These are phyloP conservation scores for Pseudomyrmex concolor DNA, from an alignment of 1,140 invertebrate species.

Conservation along the genomic window DNA sequence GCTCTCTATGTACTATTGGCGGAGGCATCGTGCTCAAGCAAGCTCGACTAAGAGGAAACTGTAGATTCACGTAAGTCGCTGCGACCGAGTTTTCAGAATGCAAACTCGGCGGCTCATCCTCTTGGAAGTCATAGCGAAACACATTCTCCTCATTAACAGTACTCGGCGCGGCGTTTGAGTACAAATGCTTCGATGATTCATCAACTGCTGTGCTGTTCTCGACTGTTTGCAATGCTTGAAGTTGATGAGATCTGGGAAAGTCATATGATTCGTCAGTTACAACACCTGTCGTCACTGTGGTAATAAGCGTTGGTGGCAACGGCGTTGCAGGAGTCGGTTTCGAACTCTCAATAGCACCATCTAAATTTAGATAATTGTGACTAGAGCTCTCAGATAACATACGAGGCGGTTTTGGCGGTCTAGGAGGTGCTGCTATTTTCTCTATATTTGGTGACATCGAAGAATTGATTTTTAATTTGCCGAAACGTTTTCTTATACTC, in stretches of 20 bases:
- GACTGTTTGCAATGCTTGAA: conserved; percentile 72
- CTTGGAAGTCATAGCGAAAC: conserved; percentile 87
- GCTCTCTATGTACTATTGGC: conserved; percentile 87
- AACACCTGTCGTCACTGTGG: conserved; percentile 70
- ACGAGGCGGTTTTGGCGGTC: conserved; percentile 91
- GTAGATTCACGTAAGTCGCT: conserved; percentile 86
- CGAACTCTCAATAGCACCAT: conserved; percentile 81
- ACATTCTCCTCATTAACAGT: conserved; percentile 86
- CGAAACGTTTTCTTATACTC: conserved; percentile 86
- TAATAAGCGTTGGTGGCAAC: conserved; percentile 76
- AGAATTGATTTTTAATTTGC: conserved; percentile 84
- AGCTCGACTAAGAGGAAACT: conserved; percentile 85
- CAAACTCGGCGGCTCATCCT: conserved; percentile 86
- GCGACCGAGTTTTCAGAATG: conserved; percentile 85
- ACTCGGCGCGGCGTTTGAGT: conserved; percentile 89
- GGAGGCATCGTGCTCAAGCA: conserved; percentile 84
- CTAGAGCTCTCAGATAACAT: conserved; percentile 83
- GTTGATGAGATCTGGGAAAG: conserved; percentile 89
- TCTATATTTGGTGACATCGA: conserved; percentile 69
- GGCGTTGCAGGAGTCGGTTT: conserved; percentile 81
- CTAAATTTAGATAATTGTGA: conserved; percentile 86
- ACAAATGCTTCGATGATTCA: conserved; percentile 86
- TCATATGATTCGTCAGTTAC: conserved; percentile 89
- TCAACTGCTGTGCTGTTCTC: conserved; percentile 71
- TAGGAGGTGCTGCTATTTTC: conserved; percentile 87